Percentiles rank a stretch among this genome's conserved stretches.
Evolutionary conservation across 2,888 invertebrate species (phyloP).

Genomic region (Zhuqinia jingwanae): DNA sequence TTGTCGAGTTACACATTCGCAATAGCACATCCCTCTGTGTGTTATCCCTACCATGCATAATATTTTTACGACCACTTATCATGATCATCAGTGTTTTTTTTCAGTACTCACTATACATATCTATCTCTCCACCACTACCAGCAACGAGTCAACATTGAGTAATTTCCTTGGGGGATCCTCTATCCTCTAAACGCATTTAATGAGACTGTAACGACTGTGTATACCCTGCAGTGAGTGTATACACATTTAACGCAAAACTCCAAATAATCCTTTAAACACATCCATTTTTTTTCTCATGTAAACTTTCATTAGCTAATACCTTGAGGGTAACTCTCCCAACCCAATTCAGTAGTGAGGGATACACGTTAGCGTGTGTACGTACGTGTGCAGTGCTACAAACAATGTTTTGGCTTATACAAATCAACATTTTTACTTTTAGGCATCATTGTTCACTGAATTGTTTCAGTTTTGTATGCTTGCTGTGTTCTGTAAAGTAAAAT

Average conservation of each 20-base stretch:
- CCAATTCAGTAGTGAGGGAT: constrained; percentile 49
- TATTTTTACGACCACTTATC: too few relatives aligned
- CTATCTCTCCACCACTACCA: too few relatives aligned
- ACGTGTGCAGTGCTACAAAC: not conserved
- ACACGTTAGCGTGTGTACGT: constrained; percentile 12
- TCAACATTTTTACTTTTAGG: not conserved
- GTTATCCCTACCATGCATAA: too few relatives aligned
- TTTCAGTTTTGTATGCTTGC: too few relatives aligned
- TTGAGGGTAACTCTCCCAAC: constrained; percentile 50
- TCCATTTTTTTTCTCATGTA: constrained; percentile 27
- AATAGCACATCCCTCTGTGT: too few relatives aligned
- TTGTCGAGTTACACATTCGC: too few relatives aligned
- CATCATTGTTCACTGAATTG: not conserved
- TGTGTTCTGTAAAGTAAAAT: constrained; percentile 4
- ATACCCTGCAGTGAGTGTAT: not conserved
- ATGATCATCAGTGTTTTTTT: too few relatives aligned
- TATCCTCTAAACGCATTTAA: too few relatives aligned
- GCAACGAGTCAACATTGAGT: constrained; percentile 56
- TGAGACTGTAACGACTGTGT: not conserved
- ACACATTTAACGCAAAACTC: not conserved
- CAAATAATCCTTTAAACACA: constrained; percentile 22
- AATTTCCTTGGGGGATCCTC: constrained; percentile 51
- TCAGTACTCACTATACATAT: too few relatives aligned
- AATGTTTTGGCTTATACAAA: not conserved
- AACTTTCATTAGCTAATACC: constrained; percentile 66